Conservation (phyloP, 2,888 invertebrate genomes). For the Lasius fuliginosus region DNA sequence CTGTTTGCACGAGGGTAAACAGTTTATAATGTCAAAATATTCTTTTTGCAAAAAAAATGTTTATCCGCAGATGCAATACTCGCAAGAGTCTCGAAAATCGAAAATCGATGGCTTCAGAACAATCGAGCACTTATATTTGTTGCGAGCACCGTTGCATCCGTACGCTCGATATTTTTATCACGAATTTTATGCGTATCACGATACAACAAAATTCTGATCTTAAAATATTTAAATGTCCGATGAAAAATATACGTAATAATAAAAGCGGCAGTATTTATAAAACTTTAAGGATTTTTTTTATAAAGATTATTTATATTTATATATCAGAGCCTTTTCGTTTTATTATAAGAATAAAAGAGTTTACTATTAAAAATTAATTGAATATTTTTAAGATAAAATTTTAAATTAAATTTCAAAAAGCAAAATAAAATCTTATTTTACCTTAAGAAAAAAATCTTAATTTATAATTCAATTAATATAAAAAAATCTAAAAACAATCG, state of each 20-base stretch:
- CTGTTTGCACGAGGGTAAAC: conserved; percentile 41
- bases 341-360: not conserved
- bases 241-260: too few relatives aligned
- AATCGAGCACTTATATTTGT: not conserved
- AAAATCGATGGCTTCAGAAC: conserved; percentile 49
- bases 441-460: not conserved
- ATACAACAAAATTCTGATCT: not conserved
- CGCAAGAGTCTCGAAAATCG: conserved; percentile 38
- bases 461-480: not conserved
- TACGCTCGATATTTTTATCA: conserved; percentile 26
- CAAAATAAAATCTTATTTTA: not conserved
- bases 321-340: not conserved
- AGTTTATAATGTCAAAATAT: conserved; percentile 39
- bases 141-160: conserved; percentile 13
- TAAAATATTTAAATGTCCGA: not conserved
- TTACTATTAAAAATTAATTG: not conserved
- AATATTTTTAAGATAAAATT: not conserved
- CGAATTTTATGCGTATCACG: not conserved
- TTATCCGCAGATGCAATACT: not conserved
- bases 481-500: not conserved
- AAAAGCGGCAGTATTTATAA: too few relatives aligned
- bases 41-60: conserved; percentile 63
- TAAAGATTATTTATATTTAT: not conserved
- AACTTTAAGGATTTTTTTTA: too few relatives aligned
- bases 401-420: not conserved